phyloP scores from a whole-genome alignment of 2,888 invertebrate genomes.

The Hypena proboscidalis region DNA sequence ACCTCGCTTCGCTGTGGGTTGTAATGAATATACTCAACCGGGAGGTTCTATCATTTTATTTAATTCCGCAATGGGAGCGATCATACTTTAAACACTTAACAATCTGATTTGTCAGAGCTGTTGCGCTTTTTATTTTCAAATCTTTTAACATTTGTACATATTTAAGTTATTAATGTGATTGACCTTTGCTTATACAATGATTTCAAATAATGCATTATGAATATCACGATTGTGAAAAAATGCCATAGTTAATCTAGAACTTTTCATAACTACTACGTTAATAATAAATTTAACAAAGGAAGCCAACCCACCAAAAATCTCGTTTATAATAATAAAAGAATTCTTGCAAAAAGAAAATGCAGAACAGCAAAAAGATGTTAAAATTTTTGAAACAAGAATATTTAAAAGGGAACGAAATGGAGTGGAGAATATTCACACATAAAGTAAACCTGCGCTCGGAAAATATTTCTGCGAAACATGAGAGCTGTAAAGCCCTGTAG shows the following conservation, averaged over 20 bases:
- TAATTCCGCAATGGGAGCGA: slow-evolving; percentile 79
- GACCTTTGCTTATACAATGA: not conserved
- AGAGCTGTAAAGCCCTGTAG: slow-evolving; percentile 78
- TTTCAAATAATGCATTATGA: no score
- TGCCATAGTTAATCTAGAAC: no score
- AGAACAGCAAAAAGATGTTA: slow-evolving; percentile 11
- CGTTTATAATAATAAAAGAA: not conserved
- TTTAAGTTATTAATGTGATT: not conserved
- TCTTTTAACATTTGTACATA: slow-evolving; percentile 21
- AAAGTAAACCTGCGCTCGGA: slow-evolving; percentile 63
- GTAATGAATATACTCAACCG: slow-evolving; percentile 85
- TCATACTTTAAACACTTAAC: slow-evolving; percentile 64
- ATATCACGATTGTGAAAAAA: no score
- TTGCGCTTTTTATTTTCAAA: slow-evolving; percentile 25
- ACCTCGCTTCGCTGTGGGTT: slow-evolving; percentile 65
- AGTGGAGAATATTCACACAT: slow-evolving; percentile 62
- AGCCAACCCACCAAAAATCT: no score
- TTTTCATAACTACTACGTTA: no score
- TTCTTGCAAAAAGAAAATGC: slow-evolving; percentile 2
- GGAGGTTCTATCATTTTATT: slow-evolving; percentile 77
- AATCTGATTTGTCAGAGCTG: slow-evolving; percentile 56
- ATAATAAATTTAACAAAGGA: no score
- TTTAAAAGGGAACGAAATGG: slow-evolving; percentile 48
- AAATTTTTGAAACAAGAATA: slow-evolving; percentile 36
- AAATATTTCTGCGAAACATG: slow-evolving; percentile 72